phyloP scores from a whole-genome alignment of 2,113 vertebrate genomes.

The Oreochromis niloticus region DNA sequence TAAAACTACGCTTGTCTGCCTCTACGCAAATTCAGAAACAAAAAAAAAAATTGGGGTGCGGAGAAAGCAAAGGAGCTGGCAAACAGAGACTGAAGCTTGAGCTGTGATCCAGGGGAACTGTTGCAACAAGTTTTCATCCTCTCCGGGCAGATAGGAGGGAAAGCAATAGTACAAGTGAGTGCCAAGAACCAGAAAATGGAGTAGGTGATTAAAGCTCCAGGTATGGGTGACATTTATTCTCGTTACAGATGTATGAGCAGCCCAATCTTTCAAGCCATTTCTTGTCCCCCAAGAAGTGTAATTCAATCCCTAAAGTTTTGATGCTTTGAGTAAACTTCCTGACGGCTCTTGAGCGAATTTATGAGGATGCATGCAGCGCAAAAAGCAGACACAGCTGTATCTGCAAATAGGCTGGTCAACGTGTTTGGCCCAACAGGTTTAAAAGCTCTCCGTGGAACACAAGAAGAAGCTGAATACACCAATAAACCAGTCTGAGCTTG shows the following conservation, averaged over 20 bases:
- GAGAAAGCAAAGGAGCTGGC: background rate
- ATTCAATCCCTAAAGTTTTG: conserved; percentile 24
- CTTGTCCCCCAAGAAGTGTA: background rate
- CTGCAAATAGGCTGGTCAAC: conserved; percentile 32
- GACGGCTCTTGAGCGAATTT: conserved; percentile 6
- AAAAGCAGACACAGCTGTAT: conserved; percentile 15
- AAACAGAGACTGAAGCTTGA: background rate
- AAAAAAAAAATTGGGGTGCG: background rate
- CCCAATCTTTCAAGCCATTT: background rate
- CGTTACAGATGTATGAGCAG: conserved; percentile 1
- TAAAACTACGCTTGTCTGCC: background rate
- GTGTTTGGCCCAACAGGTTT: conserved; percentile 29
- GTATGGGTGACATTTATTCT: conserved; percentile 29
- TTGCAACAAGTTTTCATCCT: conserved; percentile 22
- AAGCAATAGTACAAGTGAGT: background rate
- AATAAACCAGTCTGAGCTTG: conserved; percentile 23
- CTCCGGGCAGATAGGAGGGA: background rate
- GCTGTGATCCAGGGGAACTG: conserved; percentile 2
- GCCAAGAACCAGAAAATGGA: conserved; percentile 11
- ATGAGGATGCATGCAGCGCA: conserved; percentile 34
- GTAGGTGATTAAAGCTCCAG: conserved; percentile 7
- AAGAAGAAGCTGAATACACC: background rate
- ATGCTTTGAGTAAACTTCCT: conserved; percentile 6
- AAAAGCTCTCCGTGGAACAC: conserved; percentile 2
- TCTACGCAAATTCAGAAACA: background rate